Conservation (phyloP, 2,113 vertebrate genomes). For the Phalacrocorax aristotelis region DNA sequence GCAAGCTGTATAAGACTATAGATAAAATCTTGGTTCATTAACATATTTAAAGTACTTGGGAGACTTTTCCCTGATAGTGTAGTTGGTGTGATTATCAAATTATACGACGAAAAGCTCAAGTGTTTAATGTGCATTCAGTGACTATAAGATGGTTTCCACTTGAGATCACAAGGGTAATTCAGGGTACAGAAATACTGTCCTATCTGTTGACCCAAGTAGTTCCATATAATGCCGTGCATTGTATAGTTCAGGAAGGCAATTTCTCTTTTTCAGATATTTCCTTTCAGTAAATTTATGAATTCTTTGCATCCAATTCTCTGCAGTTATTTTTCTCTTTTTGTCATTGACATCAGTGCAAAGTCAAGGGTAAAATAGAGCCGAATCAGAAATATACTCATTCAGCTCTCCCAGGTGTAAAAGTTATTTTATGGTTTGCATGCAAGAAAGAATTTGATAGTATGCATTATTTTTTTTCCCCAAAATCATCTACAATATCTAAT, state of each 20-base stretch:
- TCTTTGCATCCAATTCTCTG: neutral
- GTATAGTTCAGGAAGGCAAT: neutral
- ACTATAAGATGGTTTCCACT: slow-evolving; percentile 39
- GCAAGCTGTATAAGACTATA: slow-evolving; percentile 69
- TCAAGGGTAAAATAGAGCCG: slow-evolving; percentile 43
- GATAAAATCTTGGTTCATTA: slow-evolving; percentile 76
- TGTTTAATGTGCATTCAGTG: slow-evolving; percentile 25
- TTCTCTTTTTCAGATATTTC: neutral
- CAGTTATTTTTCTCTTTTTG: slow-evolving; percentile 26
- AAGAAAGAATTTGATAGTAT: slow-evolving; percentile 28
- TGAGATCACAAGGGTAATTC: slow-evolving; percentile 43
- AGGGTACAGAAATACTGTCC: neutral
- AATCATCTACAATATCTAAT: neutral
- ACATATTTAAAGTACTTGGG: slow-evolving; percentile 71
- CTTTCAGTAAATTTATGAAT: slow-evolving; percentile 2
- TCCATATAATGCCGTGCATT: neutral
- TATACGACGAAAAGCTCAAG: slow-evolving; percentile 26
- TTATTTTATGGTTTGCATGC: slow-evolving; percentile 50
- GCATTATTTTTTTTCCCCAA: neutral
- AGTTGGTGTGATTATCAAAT: slow-evolving; percentile 62
- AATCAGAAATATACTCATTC: slow-evolving; percentile 7
- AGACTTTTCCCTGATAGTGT: slow-evolving; percentile 62
- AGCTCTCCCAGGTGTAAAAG: slow-evolving; percentile 52
- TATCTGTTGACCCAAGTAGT: slow-evolving; percentile 39
- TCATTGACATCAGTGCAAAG: slow-evolving; percentile 43